Evolutionary conservation across 2,888 invertebrate species (phyloP).

Genomic region (Agriopis aurantiaria): DNA sequence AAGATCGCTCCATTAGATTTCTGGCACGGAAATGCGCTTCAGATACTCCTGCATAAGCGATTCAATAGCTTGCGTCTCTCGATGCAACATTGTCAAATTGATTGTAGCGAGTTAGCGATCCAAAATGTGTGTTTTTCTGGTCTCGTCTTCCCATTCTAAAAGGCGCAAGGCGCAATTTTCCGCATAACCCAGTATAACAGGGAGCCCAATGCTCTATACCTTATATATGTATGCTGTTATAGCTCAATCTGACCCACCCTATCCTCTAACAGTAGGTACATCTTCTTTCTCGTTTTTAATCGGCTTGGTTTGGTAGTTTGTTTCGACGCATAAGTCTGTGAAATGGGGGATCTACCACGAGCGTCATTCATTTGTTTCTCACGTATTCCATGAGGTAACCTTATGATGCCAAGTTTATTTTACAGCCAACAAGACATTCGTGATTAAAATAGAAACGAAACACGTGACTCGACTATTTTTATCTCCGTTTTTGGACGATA

Average conservation of each 20-base stretch:
- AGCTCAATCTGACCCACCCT: too few relatives aligned
- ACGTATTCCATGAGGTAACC: not conserved
- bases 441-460: conserved; percentile 17
- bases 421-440: conserved; percentile 10
- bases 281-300: too few relatives aligned
- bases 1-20: conserved; percentile 66
- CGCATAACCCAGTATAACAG: too few relatives aligned
- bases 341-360: not conserved
- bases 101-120: too few relatives aligned
- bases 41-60: conserved; percentile 36
- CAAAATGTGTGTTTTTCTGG: too few relatives aligned
- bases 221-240: too few relatives aligned
- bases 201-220: too few relatives aligned
- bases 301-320: too few relatives aligned
- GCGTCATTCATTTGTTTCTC: conserved; percentile 2
- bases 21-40: conserved; percentile 63
- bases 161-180: too few relatives aligned
- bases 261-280: too few relatives aligned
- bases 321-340: too few relatives aligned
- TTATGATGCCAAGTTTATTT: conserved; percentile 17
- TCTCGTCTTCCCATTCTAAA: too few relatives aligned
- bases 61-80: not conserved
- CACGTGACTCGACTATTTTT: conserved; percentile 17
- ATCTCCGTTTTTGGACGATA: not conserved
- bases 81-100: not conserved